Conservation (phyloP, 2,888 invertebrate genomes). For the Plebejus melissa region DNA sequence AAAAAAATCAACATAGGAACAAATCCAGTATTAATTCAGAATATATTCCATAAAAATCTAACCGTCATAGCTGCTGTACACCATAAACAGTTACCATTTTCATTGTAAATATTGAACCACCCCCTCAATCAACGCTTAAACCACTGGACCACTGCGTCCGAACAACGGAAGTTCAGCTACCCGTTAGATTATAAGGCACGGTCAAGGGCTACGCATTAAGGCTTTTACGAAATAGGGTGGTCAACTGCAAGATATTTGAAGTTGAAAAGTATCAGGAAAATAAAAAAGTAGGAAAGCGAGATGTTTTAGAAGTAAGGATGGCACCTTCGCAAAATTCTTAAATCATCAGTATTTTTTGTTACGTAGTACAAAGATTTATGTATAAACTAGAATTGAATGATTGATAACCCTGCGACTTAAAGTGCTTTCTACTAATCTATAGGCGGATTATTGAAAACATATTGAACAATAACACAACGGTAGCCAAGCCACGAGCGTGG, state of each 20-base stretch:
- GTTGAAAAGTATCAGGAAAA: neutral
- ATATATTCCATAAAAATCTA: too few relatives aligned
- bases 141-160: neutral
- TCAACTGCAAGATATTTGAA: neutral
- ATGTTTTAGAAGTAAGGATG: neutral
- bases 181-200: constrained; percentile 9
- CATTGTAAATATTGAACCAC: neutral
- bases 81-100: too few relatives aligned
- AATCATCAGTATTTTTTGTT: neutral
- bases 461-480: constrained; percentile 75
- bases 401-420: neutral
- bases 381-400: neutral
- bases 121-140: neutral
- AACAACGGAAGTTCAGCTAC: constrained; percentile 7
- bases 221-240: constrained; percentile 7
- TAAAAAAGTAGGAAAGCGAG: neutral
- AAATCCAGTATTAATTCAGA: too few relatives aligned
- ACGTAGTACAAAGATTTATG: too few relatives aligned
- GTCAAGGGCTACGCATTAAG: constrained; percentile 9
- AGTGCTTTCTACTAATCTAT: constrained; percentile 60
- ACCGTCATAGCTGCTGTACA: too few relatives aligned
- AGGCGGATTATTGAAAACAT: constrained; percentile 75
- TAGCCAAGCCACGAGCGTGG: constrained; percentile 62
- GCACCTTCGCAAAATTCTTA: neutral
- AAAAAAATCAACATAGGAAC: too few relatives aligned